phyloP scores from a whole-genome alignment of 2,888 invertebrate genomes.

The Boloria selene region DNA sequence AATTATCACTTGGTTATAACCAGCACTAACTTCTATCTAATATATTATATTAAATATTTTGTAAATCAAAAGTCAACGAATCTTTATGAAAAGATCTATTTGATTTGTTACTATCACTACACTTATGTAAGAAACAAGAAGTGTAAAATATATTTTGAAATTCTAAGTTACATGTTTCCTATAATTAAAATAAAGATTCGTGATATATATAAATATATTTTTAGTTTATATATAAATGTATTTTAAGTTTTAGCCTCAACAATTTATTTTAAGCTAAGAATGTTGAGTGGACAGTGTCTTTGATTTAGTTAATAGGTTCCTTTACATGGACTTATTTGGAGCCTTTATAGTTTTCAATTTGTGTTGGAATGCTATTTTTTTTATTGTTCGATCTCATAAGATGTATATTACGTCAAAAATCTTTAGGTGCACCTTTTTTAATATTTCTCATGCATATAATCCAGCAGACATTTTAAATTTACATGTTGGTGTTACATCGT shows the following conservation, averaged over 20 bases:
- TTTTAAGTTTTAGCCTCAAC: constrained; percentile 35
- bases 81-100: constrained; percentile 32
- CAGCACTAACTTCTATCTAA: constrained; percentile 20
- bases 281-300: constrained; percentile 77
- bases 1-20: constrained; percentile 18
- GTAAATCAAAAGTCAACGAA: constrained; percentile 37
- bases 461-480: neutral
- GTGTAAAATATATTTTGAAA: neutral
- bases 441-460: neutral
- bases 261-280: constrained; percentile 63
- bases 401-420: neutral
- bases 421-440: neutral
- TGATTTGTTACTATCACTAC: neutral
- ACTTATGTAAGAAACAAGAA: constrained; percentile 2
- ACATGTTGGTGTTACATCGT: neutral
- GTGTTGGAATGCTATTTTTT: constrained; percentile 11
- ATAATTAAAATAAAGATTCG: constrained; percentile 51
- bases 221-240: too few relatives aligned
- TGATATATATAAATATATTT: too few relatives aligned
- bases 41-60: constrained; percentile 9
- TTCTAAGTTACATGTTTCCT: too few relatives aligned
- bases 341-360: constrained; percentile 42
- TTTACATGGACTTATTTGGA: constrained; percentile 57
- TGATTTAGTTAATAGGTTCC: constrained; percentile 53
- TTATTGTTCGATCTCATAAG: constrained; percentile 16